phyloP scores from a whole-genome alignment of 2,888 invertebrate genomes.

The Periphyllus acericola region DNA sequence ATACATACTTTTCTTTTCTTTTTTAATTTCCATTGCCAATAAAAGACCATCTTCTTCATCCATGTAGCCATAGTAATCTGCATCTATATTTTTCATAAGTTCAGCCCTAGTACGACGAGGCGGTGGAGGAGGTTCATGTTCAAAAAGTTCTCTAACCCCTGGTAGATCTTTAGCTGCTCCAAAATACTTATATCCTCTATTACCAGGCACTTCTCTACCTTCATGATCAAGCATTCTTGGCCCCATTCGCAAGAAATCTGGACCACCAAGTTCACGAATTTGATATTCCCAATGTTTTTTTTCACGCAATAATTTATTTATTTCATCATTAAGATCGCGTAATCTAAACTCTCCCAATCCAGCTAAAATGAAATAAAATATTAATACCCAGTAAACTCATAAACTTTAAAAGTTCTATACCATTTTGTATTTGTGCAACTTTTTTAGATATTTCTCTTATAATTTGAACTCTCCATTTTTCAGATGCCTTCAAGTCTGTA shows the following conservation, averaged over 20 bases:
- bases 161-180: constrained; percentile 98
- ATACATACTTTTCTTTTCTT: constrained; percentile 76
- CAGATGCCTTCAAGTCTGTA: constrained; percentile 88
- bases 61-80: constrained; percentile 97
- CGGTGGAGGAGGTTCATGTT: constrained; percentile 91
- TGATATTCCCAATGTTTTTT: constrained; percentile 98
- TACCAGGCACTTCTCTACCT: constrained; percentile 96
- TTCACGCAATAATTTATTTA: constrained; percentile 95
- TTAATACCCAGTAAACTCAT: background rate
- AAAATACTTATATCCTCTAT: constrained; percentile 98
- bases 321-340: constrained; percentile 98
- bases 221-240: constrained; percentile 94
- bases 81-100: constrained; percentile 97
- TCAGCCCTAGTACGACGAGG: constrained; percentile 93
- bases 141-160: constrained; percentile 96
- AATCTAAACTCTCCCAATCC: constrained; percentile 99
- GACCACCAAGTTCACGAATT: constrained; percentile 93
- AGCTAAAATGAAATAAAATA: constrained; percentile 70
- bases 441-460: constrained; percentile 97
- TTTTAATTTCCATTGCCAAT: constrained; percentile 79
- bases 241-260: constrained; percentile 90
- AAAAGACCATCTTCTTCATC: constrained; percentile 98
- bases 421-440: constrained; percentile 99
- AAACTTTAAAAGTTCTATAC: constrained; percentile 67
- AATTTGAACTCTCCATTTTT: constrained; percentile 96